Evolutionary conservation across 2,888 invertebrate genomes (phyloP).

Genomic region (Brachypterus glaber): DNA sequence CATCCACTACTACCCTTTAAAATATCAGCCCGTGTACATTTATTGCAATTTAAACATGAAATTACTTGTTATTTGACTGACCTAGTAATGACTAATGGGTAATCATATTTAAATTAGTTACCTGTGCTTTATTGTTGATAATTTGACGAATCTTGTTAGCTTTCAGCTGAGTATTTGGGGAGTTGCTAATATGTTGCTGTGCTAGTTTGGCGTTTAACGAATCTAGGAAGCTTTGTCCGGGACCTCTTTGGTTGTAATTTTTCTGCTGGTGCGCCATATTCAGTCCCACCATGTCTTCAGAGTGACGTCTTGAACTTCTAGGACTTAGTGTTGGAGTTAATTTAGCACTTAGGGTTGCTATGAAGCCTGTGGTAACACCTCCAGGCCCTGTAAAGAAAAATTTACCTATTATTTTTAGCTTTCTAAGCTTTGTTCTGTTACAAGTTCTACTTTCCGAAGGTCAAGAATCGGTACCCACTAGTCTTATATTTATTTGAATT

Average conservation of each 20-base stretch:
- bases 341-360: constrained; percentile 64
- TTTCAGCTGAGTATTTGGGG: constrained; percentile 46
- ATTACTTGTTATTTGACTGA: too few relatives aligned
- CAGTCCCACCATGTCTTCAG: constrained; percentile 35
- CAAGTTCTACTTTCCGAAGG: too few relatives aligned
- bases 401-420: too few relatives aligned
- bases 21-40: too few relatives aligned
- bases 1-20: too few relatives aligned
- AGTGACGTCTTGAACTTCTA: constrained; percentile 44
- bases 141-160: constrained; percentile 62
- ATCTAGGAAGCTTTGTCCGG: constrained; percentile 59
- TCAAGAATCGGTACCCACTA: too few relatives aligned
- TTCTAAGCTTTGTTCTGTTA: too few relatives aligned
- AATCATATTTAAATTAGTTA: constrained; percentile 35
- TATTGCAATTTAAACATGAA: too few relatives aligned
- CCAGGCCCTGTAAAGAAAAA: too few relatives aligned
- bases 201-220: constrained; percentile 72
- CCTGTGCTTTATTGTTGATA: constrained; percentile 64
- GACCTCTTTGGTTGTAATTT: constrained; percentile 38
- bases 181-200: constrained; percentile 45
- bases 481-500: too few relatives aligned
- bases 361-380: constrained; percentile 55
- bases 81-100: too few relatives aligned
- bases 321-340: constrained; percentile 54
- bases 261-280: constrained; percentile 5